A percentile compares a stretch with the other conserved stretches of the same genome.
Evolutionary conservation across 2,888 invertebrate genomes (phyloP).

Genomic region (Chrysopilus asiliformis): DNA sequence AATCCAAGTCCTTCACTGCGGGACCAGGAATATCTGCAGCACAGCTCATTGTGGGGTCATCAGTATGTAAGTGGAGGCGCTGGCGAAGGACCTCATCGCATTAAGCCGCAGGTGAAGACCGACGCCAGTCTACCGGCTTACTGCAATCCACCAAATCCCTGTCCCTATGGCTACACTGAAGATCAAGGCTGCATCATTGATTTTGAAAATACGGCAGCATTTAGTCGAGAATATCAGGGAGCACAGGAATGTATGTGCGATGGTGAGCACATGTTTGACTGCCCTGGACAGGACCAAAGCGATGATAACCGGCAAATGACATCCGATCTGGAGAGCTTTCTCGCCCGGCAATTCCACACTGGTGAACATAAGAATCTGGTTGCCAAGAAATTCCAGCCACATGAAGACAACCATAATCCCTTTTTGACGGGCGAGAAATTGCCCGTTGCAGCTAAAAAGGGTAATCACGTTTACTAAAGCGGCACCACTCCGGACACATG

Average conservation of each 20-base stretch:
- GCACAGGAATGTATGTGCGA: conserved; percentile 96
- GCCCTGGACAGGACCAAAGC: conserved; percentile 44
- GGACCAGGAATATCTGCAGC: conserved; percentile 78
- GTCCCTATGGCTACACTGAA: conserved; percentile 82
- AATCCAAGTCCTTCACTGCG: conserved; percentile 66
- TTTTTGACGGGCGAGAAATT: conserved; percentile 68
- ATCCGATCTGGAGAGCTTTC: conserved; percentile 52
- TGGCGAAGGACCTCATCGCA: conserved; percentile 44
- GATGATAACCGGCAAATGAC: conserved; percentile 28
- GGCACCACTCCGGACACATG: too few species aligned
- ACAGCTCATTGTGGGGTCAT: conserved; percentile 62
- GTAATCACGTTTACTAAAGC: conserved; percentile 46
- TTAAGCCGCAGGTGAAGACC: conserved; percentile 59
- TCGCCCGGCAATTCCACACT: conserved; percentile 38
- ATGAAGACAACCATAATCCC: conserved; percentile 45
- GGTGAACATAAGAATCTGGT: conserved; percentile 55
- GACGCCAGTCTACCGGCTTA: conserved; percentile 92
- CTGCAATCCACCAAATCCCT: conserved; percentile 98
- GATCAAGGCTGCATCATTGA: conserved; percentile 80
- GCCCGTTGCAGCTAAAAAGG: conserved; percentile 88
- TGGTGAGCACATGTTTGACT: conserved; percentile 93
- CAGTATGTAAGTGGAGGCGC: conserved; percentile 64
- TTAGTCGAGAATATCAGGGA: conserved; percentile 84
- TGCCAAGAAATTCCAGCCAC: conserved; percentile 62
- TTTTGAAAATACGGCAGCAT: conserved; percentile 91